These are phyloP conservation scores for Eudyptes chrysolophus DNA, from an alignment of 2,113 vertebrate genomes.

Conservation along the genomic window DNA sequence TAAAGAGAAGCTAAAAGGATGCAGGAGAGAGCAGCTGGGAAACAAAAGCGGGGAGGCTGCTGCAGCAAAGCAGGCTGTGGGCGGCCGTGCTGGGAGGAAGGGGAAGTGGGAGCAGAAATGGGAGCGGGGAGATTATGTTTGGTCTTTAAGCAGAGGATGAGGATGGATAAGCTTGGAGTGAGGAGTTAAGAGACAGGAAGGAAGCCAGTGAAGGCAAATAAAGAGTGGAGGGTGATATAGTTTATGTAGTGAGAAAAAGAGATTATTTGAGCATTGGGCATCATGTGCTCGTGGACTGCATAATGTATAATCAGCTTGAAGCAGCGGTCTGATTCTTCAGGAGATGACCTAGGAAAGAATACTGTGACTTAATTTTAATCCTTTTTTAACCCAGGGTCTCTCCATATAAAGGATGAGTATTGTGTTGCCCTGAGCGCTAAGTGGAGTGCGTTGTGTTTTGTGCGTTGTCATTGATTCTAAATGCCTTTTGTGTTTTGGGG, in stretches of 20 bases:
- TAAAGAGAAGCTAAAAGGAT: background rate
- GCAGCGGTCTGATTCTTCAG: background rate
- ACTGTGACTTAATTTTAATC: slow-evolving; percentile 1
- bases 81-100: background rate
- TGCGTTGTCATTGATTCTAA: slow-evolving; percentile 64
- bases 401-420: background rate
- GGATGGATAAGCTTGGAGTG: background rate
- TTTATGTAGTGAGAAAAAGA: background rate
- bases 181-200: slow-evolving; percentile 2
- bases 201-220: slow-evolving; percentile 7
- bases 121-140: background rate
- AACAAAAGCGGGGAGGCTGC: background rate
- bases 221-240: background rate
- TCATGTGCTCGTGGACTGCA: background rate
- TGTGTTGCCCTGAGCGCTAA: background rate
- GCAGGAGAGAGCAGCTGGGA: background rate
- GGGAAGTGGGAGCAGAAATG: slow-evolving; percentile 5
- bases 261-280: background rate
- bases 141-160: background rate
- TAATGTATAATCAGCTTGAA: background rate
- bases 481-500: slow-evolving; percentile 48
- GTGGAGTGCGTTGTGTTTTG: slow-evolving; percentile 13
- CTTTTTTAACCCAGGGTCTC: slow-evolving; percentile 16
- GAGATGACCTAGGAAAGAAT: background rate
- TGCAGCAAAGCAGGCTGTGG: background rate